Evolutionary conservation across 2,113 vertebrate species (phyloP), one percentile per base, ranked within the genome.

Genomic region (Thermophis baileyi): DNA sequence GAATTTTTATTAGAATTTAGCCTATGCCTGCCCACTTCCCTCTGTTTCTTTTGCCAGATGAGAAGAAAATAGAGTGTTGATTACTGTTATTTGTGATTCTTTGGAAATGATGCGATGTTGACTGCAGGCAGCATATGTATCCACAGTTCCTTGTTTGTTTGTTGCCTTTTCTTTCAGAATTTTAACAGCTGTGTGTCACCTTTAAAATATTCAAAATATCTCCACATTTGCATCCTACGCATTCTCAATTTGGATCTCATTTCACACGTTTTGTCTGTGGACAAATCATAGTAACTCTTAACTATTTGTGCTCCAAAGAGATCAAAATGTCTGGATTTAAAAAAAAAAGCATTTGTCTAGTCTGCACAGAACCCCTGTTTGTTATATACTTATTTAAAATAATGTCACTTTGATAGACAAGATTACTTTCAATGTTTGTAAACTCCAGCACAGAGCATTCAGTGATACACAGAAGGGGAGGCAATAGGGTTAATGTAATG

Each of bases 191-290:
- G 46, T 81, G 25, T 50, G 27, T 51, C 24, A 63, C 46, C 14
- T 90, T 55, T 63, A 55, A 93, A 90, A 87, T 86, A 63, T 90
- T 87, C n/a, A 87, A 53, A 93, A 93, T 44, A 81, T 47, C 54
- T 90, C 46, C 89, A 63, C 10, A 27, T 93, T 90, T 90, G 40
- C 55, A 85, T 55, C 46, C 47, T 93, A 10, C 4, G 0, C 60
- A 47, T 69, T 87, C 46, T 60, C 53, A 40, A 50, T 40, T 85
- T 86, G 14, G 86, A 47, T 90, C 20, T 90, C 74, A 90, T 86
- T 93, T 50, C 89, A 93, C 49, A 35, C 53, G 8, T 63, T 35
- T 90, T 63, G 30, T 63, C 55, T 86, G 35, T 11, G 22, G 24
- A 49, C 6, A 11, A 63, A 53, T 50, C 20, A 22, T 30, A 86